Conservation (phyloP, 2,797 vertebrate species). For the Gastrophryne carolinensis region DNA sequence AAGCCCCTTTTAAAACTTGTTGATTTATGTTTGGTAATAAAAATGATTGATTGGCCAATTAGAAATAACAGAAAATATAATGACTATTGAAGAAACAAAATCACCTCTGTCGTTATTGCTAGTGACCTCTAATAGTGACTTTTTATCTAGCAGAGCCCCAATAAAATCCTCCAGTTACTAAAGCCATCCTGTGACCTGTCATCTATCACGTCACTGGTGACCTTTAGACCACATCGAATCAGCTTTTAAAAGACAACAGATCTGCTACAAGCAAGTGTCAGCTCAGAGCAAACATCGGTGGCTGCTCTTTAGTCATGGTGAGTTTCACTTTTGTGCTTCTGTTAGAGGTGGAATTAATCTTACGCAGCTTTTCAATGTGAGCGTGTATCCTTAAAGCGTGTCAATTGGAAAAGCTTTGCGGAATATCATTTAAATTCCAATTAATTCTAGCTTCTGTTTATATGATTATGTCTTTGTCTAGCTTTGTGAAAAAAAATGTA, state of each 20-base stretch:
- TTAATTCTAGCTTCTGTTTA: not conserved
- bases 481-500: too few relatives aligned
- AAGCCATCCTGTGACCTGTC: not conserved
- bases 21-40: not conserved
- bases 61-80: not conserved
- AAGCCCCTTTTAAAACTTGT: too few relatives aligned
- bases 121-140: not conserved
- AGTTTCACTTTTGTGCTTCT: conserved; percentile 38
- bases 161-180: not conserved
- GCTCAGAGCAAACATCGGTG: conserved; percentile 30
- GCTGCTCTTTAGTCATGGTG: conserved; percentile 46
- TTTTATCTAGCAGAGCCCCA: conserved; percentile 30
- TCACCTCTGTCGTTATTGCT: not conserved
- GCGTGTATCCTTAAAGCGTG: not conserved
- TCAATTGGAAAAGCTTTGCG: not conserved
- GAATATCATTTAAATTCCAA: not conserved
- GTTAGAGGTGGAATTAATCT: conserved; percentile 1
- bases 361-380: not conserved
- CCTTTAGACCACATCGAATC: conserved; percentile 48
- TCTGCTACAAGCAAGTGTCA: conserved; percentile 43
- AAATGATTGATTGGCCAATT: not conserved
- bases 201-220: conserved; percentile 15
- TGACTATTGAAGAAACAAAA: not conserved
- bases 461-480: too few relatives aligned
- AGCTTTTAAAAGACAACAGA: conserved; percentile 39